Conservation (phyloP, 2,888 invertebrate species). For the Branchellion lobata region DNA sequence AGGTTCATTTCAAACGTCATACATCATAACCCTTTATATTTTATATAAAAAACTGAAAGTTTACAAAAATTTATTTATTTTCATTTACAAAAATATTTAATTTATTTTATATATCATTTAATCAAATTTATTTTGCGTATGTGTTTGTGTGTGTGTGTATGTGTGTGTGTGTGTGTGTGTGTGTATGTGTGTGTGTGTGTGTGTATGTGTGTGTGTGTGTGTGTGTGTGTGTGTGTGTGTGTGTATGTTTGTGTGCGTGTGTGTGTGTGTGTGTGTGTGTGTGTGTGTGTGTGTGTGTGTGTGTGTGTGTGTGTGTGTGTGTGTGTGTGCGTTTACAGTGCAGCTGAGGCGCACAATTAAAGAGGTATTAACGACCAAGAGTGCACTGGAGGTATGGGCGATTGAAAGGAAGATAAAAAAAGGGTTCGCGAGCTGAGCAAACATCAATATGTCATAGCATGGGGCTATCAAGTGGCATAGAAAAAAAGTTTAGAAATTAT, state of each 20-base stretch:
- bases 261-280: slow-evolving; percentile 31
- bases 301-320: too few species aligned
- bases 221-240: slow-evolving; percentile 25
- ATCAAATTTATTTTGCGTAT: slow-evolving; percentile 9
- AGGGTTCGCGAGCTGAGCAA: too few species aligned
- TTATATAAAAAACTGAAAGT: too few species aligned
- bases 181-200: slow-evolving; percentile 12
- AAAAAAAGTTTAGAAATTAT: too few species aligned
- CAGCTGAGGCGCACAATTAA: too few species aligned
- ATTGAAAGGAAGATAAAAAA: too few species aligned
- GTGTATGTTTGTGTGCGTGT: slow-evolving; percentile 40
- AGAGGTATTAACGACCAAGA: too few species aligned
- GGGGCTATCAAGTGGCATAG: too few species aligned
- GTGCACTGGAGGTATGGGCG: too few species aligned
- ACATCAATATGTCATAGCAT: too few species aligned
- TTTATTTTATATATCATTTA: not conserved
- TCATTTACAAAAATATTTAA: not conserved
- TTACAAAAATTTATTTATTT: not conserved
- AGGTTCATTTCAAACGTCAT: too few species aligned
- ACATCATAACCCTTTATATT: not conserved
- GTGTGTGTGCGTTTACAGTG: too few species aligned
- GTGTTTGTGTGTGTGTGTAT: slow-evolving; percentile 18
- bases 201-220: slow-evolving; percentile 7
- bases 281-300: slow-evolving; percentile 36
- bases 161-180: slow-evolving; percentile 19